These are phyloP conservation scores for Mus pahari DNA, from an alignment of 2,113 vertebrate species.

Conservation along the genomic window DNA sequence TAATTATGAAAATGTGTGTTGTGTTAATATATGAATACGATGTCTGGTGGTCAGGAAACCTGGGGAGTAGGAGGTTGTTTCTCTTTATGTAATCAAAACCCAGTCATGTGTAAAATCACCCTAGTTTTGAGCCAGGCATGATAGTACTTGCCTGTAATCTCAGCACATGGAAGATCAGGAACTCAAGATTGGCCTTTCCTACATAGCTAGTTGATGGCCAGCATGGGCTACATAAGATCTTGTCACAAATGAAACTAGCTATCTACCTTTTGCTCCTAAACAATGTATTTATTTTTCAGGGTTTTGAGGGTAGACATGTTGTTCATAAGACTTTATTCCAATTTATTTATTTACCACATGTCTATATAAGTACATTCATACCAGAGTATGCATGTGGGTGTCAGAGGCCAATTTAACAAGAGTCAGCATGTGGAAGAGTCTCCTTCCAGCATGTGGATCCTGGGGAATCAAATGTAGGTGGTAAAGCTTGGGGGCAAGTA, in stretches of 20 bases:
- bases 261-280: not conserved
- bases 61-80: not conserved
- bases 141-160: not conserved
- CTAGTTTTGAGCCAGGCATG: not conserved
- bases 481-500: not conserved
- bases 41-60: not conserved
- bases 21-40: not conserved
- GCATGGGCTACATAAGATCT: not conserved
- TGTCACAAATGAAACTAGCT: not conserved
- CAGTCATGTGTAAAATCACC: not conserved
- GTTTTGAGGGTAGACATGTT: not conserved
- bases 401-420: not conserved
- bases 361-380: not conserved
- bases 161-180: not conserved
- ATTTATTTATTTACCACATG: not conserved
- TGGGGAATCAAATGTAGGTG: too few species aligned
- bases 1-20: not conserved
- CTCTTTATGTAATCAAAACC: not conserved
- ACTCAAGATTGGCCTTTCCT: not conserved
- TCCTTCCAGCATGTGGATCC: not conserved
- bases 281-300: not conserved
- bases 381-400: not conserved
- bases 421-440: not conserved
- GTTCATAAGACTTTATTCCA: not conserved
- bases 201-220: too few species aligned